A percentile compares a stretch with the other conserved stretches of the same genome.
phyloP scores from a whole-genome alignment of 2,113 vertebrate species.

The Chionis minor region DNA sequence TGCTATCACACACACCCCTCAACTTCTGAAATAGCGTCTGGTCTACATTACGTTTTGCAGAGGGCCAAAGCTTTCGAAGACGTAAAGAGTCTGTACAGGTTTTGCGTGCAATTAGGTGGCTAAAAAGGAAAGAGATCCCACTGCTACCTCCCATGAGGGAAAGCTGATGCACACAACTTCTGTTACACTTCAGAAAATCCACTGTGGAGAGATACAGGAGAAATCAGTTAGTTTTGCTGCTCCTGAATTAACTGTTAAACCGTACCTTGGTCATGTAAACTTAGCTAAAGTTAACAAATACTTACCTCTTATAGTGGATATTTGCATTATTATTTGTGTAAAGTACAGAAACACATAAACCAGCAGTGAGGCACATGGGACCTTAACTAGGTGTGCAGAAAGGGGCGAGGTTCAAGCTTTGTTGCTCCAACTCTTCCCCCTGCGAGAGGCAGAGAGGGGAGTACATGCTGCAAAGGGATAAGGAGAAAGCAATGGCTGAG shows the following conservation, averaged over 20 bases:
- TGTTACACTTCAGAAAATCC: neutral
- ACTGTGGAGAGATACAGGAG: neutral
- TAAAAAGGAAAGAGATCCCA: neutral
- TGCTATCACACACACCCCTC: neutral
- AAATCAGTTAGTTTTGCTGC: neutral
- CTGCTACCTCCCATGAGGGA: neutral
- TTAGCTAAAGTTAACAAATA: neutral
- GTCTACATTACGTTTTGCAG: neutral
- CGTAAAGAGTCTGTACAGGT: neutral
- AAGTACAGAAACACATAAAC: neutral
- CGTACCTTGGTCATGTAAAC: neutral
- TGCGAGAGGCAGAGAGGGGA: neutral
- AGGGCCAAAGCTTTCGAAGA: neutral
- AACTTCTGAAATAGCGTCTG: neutral
- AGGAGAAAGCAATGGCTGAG: neutral
- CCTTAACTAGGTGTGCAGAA: neutral
- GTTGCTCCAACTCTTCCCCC: neutral
- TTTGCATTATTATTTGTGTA: neutral
- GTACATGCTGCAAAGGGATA: neutral
- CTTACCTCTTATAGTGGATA: neutral
- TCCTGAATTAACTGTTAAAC: neutral
- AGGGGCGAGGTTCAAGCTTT: neutral
- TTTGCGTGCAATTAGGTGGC: neutral
- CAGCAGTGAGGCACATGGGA: neutral
- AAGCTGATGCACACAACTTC: neutral